phyloP scores from a whole-genome alignment of 2,888 invertebrate species.

The Eupithecia insigniata region DNA sequence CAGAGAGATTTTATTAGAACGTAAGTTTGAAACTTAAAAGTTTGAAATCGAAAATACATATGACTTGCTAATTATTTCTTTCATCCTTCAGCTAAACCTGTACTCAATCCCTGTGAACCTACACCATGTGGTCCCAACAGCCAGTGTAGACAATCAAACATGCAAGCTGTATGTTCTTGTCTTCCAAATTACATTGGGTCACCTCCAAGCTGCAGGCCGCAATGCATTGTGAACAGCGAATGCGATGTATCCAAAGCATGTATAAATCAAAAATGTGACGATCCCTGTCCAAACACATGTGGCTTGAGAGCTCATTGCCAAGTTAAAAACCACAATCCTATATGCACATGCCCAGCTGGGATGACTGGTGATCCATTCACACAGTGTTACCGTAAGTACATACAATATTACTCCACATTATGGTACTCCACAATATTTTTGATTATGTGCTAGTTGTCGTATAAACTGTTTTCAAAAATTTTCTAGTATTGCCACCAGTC shows the following conservation, averaged over 20 bases:
- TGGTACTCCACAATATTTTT: background rate
- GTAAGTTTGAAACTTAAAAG: constrained; percentile 54
- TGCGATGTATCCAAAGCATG: constrained; percentile 93
- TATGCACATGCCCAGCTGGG: constrained; percentile 93
- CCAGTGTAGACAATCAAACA: constrained; percentile 91
- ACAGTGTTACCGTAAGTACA: constrained; percentile 88
- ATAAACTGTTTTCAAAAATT: background rate
- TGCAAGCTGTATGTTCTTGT: constrained; percentile 94
- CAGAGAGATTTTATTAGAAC: constrained; percentile 78
- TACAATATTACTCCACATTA: background rate
- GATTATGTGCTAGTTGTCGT: background rate
- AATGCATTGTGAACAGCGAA: constrained; percentile 94
- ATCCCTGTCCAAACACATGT: constrained; percentile 94
- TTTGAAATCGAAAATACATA: background rate
- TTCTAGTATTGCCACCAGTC: constrained; percentile 66
- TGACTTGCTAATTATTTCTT: constrained; percentile 6
- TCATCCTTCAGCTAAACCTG: constrained; percentile 70
- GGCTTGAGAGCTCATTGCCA: constrained; percentile 93
- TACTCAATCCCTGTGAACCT: constrained; percentile 89
- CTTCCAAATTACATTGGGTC: constrained; percentile 90
- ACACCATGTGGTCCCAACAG: constrained; percentile 95
- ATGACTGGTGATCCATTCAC: constrained; percentile 94
- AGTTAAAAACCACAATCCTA: constrained; percentile 93
- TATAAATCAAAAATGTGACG: constrained; percentile 92
- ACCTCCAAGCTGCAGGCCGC: constrained; percentile 92